Base-by-base conservation (phyloP, 2,888 invertebrate species). In the Ormyrus rosae region DNA sequence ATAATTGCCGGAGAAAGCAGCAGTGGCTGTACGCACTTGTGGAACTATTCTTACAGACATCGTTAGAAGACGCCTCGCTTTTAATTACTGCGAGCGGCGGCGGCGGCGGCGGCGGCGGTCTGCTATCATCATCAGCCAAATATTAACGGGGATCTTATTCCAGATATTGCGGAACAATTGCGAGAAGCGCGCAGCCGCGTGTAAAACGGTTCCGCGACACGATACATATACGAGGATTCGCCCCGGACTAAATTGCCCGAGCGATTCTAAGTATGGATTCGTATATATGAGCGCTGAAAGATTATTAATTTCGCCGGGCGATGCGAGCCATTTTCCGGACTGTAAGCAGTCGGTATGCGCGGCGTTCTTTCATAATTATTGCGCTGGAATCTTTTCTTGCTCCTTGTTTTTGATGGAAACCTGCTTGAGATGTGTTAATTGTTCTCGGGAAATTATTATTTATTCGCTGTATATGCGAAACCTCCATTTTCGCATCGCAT, bases 121-220 rank as follows among this genome's bases (percentile, higher is more conserved):
- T 13, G 55, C 65, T 53, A 70, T 77, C 58, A 78, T 70, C 69
- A 65, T 79, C 79, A 69, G 61, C 82, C 74, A 82, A 80, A 82
- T 82, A 82, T 80, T 80, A 80, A 80, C 78, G 63, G 34, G 80
- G 70, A 73, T 80, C 78, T 64, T 60, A 63, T 70, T 80, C 65
- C 55, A 80, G 74, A 80, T 80, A 77, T 78, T 72, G 78, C 82
- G 67, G 74, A 74, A 77, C 80, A 78, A 82, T 82, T 77, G 64
- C 9, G 46, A 56, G 70, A 68, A 63, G 34, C 50, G 63, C 63
- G 69, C 58, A 34, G 61, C 61, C n/a, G 34, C 68, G 71, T 68
- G 75, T 68, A 48, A 51, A 68, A 68, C 6, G 50, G 6, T 34
- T 34, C 34, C 56, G 60, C 58, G 64, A 60, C 7, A 58, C 19